Percentiles rank a stretch among this genome's conserved stretches.
Conservation (phyloP, 2,797 vertebrate genomes). For the Cyprinodon diabolis region DNA sequence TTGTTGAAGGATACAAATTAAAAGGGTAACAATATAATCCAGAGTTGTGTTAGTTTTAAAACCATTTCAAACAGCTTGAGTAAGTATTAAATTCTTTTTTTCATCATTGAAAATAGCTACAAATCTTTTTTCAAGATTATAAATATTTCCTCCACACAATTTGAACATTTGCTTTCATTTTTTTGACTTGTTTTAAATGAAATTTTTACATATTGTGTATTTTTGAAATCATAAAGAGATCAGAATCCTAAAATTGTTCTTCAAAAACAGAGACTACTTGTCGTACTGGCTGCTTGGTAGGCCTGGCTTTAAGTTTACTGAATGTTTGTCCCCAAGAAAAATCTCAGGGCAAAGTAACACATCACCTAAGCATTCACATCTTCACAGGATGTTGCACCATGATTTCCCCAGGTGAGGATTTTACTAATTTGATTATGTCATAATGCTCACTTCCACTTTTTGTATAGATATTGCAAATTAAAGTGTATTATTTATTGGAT, state of each 20-base stretch:
- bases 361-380: accelerated
- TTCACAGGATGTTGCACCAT: not conserved
- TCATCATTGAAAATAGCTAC: no score
- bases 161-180: not conserved
- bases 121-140: not conserved
- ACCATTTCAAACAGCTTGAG: no score
- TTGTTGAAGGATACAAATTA: no score
- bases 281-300: not conserved
- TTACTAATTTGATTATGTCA: not conserved
- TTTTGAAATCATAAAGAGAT: not conserved
- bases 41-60: no score
- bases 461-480: not conserved
- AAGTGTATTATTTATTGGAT: not conserved
- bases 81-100: no score
- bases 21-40: no score
- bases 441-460: not conserved
- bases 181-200: not conserved
- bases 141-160: not conserved
- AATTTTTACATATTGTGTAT: not conserved
- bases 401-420: not conserved
- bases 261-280: not conserved
- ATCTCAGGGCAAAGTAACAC: not conserved
- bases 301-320: not conserved
- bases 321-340: constrained; percentile 19
- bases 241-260: not conserved